Evolutionary conservation across 2,797 vertebrate species (phyloP).

Genomic region (Myripristis murdjan): DNA sequence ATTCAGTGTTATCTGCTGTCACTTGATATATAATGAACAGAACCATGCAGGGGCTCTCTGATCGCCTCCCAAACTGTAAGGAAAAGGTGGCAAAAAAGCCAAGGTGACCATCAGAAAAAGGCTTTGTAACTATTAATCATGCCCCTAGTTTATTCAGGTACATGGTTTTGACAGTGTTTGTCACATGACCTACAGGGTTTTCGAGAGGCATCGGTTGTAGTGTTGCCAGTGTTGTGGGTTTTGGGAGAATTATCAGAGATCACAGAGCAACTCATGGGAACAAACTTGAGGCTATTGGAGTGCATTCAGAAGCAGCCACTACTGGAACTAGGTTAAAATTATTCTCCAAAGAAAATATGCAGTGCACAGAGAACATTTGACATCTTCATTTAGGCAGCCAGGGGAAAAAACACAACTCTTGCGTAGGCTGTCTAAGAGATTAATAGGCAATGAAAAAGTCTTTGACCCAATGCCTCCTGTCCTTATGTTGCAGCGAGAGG

Average conservation of each 20-base stretch:
- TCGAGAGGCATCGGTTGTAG: slow-evolving; percentile 8
- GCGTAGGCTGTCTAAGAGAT: slow-evolving; percentile 48
- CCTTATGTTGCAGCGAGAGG: slow-evolving; percentile 77
- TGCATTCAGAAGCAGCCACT: not conserved
- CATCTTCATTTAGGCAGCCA: slow-evolving; percentile 8
- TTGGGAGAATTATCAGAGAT: slow-evolving; percentile 22
- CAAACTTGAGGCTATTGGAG: not conserved
- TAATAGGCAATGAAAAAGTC: slow-evolving; percentile 26
- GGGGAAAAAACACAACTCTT: not conserved
- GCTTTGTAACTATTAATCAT: not conserved
- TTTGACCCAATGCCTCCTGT: slow-evolving; percentile 37
- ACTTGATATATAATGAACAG: not conserved
- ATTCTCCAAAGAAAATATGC: not conserved
- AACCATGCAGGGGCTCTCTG: not conserved
- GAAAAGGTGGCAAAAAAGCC: not conserved
- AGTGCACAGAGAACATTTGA: not conserved
- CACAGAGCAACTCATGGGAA: slow-evolving; percentile 9
- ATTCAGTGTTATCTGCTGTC: not conserved
- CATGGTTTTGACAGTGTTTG: not conserved
- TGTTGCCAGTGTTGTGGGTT: slow-evolving; percentile 16
- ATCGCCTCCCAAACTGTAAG: not conserved
- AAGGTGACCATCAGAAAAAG: not conserved
- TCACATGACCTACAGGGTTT: slow-evolving; percentile 8
- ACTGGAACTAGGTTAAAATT: slow-evolving; percentile 36
- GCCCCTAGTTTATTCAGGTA: not conserved